A percentile compares a stretch with the other conserved stretches of the same genome.
Evolutionary conservation across 2,797 vertebrate species (phyloP).

Genomic region (Schizopygopsis pylzovi): DNA sequence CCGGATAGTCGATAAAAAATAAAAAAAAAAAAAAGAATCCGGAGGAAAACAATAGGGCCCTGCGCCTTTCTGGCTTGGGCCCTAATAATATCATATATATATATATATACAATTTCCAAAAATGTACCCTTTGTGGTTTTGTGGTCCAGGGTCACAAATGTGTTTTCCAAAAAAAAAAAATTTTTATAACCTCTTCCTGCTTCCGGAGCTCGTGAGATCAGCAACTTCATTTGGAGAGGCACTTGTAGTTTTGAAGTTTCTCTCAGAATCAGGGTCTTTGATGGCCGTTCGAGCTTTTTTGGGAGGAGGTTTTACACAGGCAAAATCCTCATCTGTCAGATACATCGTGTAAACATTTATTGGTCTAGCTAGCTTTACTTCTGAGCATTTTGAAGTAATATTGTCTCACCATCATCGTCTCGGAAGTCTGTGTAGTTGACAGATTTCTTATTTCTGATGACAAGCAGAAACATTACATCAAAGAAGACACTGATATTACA

Average conservation of each 20-base stretch:
- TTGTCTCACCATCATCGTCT: constrained; percentile 78
- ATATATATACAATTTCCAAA: too few relatives aligned
- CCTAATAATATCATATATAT: too few relatives aligned
- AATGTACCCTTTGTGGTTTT: too few relatives aligned
- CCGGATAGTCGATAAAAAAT: too few relatives aligned
- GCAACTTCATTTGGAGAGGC: constrained; percentile 70
- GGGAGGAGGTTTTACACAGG: constrained; percentile 73
- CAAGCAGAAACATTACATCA: not conserved
- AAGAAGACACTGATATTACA: not conserved
- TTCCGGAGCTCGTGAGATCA: constrained; percentile 57
- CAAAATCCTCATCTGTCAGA: constrained; percentile 87
- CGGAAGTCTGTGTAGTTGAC: constrained; percentile 84
- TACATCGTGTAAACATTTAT: not conserved
- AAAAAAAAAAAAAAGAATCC: too few relatives aligned
- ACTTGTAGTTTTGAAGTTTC: constrained; percentile 68
- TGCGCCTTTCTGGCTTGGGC: too few relatives aligned
- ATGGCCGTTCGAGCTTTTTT: constrained; percentile 80
- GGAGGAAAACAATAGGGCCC: too few relatives aligned
- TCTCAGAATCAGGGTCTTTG: constrained; percentile 71
- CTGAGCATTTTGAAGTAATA: not conserved
- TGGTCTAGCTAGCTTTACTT: not conserved
- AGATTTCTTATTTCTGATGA: constrained; percentile 81
- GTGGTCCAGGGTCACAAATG: too few relatives aligned
- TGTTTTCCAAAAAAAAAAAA: too few relatives aligned
- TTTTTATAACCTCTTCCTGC: constrained; percentile 77